Conservation (phyloP, 2,797 vertebrate genomes). For the Percopsis omiscomaycus region DNA sequence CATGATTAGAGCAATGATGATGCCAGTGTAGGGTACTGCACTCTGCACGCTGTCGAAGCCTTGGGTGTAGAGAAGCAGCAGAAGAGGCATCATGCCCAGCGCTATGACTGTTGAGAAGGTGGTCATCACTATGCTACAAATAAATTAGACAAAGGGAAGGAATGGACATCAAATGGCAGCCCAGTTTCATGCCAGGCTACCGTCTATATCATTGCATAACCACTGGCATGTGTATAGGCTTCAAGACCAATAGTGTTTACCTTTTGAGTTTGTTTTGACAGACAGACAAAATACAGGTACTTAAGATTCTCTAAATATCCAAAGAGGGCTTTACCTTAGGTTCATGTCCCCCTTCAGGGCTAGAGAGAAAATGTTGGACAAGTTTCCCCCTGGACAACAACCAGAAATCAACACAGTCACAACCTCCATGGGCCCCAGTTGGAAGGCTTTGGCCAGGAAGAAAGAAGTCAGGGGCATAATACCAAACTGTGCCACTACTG, state of each 20-base stretch:
- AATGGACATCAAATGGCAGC: neutral
- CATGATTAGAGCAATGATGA: slow-evolving; percentile 70
- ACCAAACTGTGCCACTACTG: slow-evolving; percentile 82
- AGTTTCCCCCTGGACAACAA: slow-evolving; percentile 83
- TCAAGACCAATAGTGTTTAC: too few relatives aligned
- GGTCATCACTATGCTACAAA: slow-evolving; percentile 84
- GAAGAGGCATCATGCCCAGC: slow-evolving; percentile 84
- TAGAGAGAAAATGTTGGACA: slow-evolving; percentile 84
- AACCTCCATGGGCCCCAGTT: slow-evolving; percentile 70
- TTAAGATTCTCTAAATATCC: slow-evolving; percentile 9
- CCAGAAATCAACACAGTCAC: slow-evolving; percentile 84
- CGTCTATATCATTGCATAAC: too few relatives aligned
- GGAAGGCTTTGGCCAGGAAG: slow-evolving; percentile 74
- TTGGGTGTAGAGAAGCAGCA: slow-evolving; percentile 79
- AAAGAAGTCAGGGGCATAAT: slow-evolving; percentile 87
- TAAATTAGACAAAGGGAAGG: slow-evolving; percentile 3
- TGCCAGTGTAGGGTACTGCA: slow-evolving; percentile 79
- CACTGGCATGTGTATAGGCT: too few relatives aligned
- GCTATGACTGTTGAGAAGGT: slow-evolving; percentile 80
- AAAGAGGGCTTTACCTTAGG: slow-evolving; percentile 78
- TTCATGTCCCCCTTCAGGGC: slow-evolving; percentile 85
- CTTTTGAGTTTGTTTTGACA: too few relatives aligned
- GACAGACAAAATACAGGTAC: neutral
- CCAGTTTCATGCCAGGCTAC: too few relatives aligned
- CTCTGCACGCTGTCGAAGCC: slow-evolving; percentile 74